Conservation (phyloP, 1,140 invertebrate genomes). For the Brachionus plicatilis region DNA sequence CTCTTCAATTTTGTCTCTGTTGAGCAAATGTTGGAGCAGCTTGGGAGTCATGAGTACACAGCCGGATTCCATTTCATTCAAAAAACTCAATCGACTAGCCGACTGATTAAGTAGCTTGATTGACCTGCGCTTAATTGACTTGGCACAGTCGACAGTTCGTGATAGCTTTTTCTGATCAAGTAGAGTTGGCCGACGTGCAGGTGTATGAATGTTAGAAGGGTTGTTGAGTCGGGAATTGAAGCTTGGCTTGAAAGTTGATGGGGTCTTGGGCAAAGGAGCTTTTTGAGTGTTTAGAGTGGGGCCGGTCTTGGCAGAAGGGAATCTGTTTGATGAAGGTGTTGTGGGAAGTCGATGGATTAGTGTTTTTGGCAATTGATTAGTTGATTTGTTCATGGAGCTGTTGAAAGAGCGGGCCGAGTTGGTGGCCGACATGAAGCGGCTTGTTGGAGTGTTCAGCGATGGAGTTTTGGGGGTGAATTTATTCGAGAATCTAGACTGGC, state of each 20-base stretch:
- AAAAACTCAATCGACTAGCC: not conserved
- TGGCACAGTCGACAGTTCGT: not conserved
- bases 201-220: not conserved
- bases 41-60: slow-evolving; percentile 17
- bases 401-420: not conserved
- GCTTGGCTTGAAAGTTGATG: not conserved
- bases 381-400: not conserved
- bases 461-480: not conserved
- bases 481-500: not conserved
- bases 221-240: not conserved
- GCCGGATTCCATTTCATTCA: slow-evolving; percentile 34
- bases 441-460: not conserved
- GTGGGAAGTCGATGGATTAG: not conserved
- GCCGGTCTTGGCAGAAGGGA: not conserved
- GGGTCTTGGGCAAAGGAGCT: not conserved
- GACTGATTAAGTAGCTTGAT: slow-evolving; percentile 7
- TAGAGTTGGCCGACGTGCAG: not conserved
- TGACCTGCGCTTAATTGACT: not conserved
- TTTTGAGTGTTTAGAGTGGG: not conserved
- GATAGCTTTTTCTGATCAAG: not conserved
- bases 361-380: not conserved
- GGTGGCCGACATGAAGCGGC: not conserved
- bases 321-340: not conserved
- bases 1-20: not conserved
- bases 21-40: not conserved